phyloP scores from a whole-genome alignment of 2,888 invertebrate species.

The Timema podura region DNA sequence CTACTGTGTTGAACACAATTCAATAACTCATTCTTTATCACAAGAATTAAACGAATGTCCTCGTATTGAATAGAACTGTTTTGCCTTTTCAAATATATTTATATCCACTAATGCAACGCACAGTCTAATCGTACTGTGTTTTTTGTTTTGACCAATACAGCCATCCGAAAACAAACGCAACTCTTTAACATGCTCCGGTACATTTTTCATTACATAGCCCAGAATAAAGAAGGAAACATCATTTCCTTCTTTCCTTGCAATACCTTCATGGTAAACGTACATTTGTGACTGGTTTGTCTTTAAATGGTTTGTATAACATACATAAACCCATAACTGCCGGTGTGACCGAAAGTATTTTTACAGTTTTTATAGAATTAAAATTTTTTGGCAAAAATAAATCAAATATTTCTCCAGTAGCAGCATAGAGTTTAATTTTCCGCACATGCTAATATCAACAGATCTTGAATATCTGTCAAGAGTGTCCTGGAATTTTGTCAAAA shows the following conservation, averaged over 20 bases:
- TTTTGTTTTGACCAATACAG: constrained; percentile 1
- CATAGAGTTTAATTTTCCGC: too few species aligned
- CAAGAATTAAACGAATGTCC: background rate
- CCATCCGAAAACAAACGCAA: constrained; percentile 3
- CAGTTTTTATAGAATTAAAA: too few species aligned
- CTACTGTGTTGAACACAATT: background rate
- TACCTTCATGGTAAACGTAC: constrained; percentile 7
- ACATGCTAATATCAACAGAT: too few species aligned
- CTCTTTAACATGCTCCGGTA: background rate
- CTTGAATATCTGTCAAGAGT: too few species aligned
- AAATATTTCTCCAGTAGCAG: too few species aligned
- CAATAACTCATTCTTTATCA: background rate
- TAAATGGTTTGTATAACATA: background rate
- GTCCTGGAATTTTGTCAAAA: too few species aligned
- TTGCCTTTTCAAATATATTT: background rate
- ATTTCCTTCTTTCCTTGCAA: background rate
- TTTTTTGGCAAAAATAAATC: too few species aligned
- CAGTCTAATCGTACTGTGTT: background rate
- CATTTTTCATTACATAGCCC: background rate
- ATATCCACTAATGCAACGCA: background rate
- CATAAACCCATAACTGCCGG: background rate
- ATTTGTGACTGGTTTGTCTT: background rate
- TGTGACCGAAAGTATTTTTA: too few species aligned
- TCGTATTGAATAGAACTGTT: background rate
- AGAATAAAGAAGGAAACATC: background rate